Evolutionary conservation across 1,140 invertebrate genomes (phyloP).

Genomic region (Agrilus planipennis): DNA sequence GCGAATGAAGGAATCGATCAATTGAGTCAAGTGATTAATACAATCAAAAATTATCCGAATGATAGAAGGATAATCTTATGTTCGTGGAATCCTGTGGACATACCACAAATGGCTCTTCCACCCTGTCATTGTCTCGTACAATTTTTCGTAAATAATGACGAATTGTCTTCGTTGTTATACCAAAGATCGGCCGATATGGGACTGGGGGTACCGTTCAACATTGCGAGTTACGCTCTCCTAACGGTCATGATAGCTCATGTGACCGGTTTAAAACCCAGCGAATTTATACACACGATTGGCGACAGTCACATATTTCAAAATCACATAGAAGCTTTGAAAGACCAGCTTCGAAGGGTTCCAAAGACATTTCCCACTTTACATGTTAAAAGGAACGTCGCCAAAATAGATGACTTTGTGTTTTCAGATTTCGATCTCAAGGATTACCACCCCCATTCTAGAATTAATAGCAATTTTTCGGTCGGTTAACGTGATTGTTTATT

Average conservation of each 20-base stretch:
- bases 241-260: constrained; percentile 95
- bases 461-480: no score
- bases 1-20: constrained; percentile 83
- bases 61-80: constrained; percentile 86
- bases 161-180: constrained; percentile 84
- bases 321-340: constrained; percentile 74
- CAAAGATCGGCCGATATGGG: constrained; percentile 98
- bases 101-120: constrained; percentile 88
- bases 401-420: constrained; percentile 81
- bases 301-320: constrained; percentile 95
- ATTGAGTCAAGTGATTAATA: constrained; percentile 71
- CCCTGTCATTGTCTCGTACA: constrained; percentile 93
- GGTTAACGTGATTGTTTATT: no score
- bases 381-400: constrained; percentile 55
- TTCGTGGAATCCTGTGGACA: constrained; percentile 89
- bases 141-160: constrained; percentile 81
- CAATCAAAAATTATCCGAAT: constrained; percentile 72
- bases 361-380: constrained; percentile 71
- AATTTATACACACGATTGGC: constrained; percentile 93
- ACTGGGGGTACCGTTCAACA: constrained; percentile 96
- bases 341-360: constrained; percentile 73
- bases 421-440: constrained; percentile 80
- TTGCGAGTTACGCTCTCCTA: constrained; percentile 90
- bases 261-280: constrained; percentile 72
- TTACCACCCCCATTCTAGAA: constrained; percentile 84